Conservation (phyloP, 2,888 invertebrate genomes). For the Yponomeuta sedellus region DNA sequence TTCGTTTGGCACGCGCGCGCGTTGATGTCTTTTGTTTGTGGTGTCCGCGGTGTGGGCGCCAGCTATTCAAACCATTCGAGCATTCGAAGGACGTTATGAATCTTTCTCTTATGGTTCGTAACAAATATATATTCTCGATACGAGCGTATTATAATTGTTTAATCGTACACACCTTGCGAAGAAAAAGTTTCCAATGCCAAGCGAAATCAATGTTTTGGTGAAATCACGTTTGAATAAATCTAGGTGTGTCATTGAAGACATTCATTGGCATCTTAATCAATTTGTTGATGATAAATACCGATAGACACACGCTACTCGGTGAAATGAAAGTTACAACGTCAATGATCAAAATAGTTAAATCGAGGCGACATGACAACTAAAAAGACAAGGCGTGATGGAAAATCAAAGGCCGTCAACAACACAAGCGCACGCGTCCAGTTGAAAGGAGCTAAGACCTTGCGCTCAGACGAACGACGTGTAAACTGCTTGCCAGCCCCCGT, state of each 20-base stretch:
- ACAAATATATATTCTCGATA: not conserved
- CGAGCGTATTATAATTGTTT: no score
- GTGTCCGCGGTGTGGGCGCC: not conserved
- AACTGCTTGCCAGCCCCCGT: not conserved
- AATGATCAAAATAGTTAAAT: no score
- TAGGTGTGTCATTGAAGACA: no score
- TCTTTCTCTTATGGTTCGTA: not conserved
- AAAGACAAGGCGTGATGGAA: not conserved
- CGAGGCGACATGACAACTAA: no score
- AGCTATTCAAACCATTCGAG: not conserved
- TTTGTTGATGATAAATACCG: no score
- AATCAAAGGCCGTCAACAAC: not conserved
- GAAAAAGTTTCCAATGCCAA: no score
- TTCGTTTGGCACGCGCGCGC: not conserved
- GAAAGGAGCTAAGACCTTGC: not conserved
- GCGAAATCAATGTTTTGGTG: no score
- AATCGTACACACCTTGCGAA: no score
- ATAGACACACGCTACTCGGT: no score
- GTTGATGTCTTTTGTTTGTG: not conserved
- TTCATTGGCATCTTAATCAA: no score
- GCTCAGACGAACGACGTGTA: not conserved
- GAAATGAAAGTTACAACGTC: no score
- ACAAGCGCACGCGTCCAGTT: not conserved
- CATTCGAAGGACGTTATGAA: not conserved
- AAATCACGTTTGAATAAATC: no score